phyloP scores from a whole-genome alignment of 2,113 vertebrate species.

The Podarcis raffonei region DNA sequence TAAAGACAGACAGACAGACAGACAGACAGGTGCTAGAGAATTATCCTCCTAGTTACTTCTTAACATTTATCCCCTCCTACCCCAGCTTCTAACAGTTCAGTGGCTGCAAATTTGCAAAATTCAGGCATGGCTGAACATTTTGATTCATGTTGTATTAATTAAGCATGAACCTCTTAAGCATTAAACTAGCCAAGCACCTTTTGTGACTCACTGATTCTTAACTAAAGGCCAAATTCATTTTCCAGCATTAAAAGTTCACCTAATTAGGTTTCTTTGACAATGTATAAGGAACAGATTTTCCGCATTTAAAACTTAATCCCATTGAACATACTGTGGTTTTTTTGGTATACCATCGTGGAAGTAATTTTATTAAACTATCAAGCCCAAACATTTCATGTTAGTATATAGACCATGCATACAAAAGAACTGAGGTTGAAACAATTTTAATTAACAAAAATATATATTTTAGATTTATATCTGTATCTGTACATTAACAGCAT shows the following conservation, averaged over 20 bases:
- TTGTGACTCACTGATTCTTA: slow-evolving; percentile 46
- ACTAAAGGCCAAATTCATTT: slow-evolving; percentile 37
- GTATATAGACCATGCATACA: neutral
- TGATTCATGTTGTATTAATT: slow-evolving; percentile 36
- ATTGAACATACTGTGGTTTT: neutral
- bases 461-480: slow-evolving; percentile 17
- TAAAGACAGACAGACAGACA: slow-evolving; percentile 13
- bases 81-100: slow-evolving; percentile 27
- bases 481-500: neutral
- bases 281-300: slow-evolving; percentile 13
- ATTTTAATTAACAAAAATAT: neutral
- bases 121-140: slow-evolving; percentile 37
- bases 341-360: neutral
- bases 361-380: neutral
- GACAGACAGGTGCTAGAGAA: slow-evolving; percentile 12
- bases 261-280: slow-evolving; percentile 45
- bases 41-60: slow-evolving; percentile 11
- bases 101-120: slow-evolving; percentile 36
- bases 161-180: slow-evolving; percentile 41
- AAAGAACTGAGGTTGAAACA: slow-evolving; percentile 3
- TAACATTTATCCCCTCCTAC: neutral
- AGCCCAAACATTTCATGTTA: neutral
- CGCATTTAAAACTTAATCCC: slow-evolving; percentile 3
- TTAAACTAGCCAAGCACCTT: slow-evolving; percentile 38
- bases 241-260: slow-evolving; percentile 34